Base-by-base conservation (phyloP, 1,140 invertebrate genomes). In the Tetramorium alpestre region DNA sequence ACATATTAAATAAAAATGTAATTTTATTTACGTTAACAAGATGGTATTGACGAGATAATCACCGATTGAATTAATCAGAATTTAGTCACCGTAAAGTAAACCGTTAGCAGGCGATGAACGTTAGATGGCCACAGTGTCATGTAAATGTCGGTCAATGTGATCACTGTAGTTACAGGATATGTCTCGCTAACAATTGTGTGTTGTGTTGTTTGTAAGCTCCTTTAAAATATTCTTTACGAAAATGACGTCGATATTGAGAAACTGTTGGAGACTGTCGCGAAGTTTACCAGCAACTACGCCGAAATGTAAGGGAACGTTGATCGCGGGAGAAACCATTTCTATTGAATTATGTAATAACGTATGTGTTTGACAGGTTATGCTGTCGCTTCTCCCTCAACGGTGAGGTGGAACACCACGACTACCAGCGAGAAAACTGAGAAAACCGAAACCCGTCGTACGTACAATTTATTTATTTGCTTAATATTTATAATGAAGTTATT, bases 221-320 rank as follows among this genome's bases (percentile, higher is more conserved):
- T 76, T 64, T 78, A 44, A 25, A 54, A 77, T 10, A 44, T 73
- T 65, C 49, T 18, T 13, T 6, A 0, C 0, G 7, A 89, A 78
- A 51, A 91, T 91, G 90, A 75, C 90, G n/a, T 87, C 85, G 3
- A 56, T 91, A 33, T 65, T 91, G 11, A 91, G 60, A n/a, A 91
- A 91, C 25, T 89, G 64, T 78, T 89, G 80, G 75, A 87, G 25
- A 38, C 25, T 91, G 0, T 78, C 89, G 13, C 69, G 60, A 64
- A 87, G 10, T 81, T 51, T 91, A 6, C 13, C 85, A 16, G 7
- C 67, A 0, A 13, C 67, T 22, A 44, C 44, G 1, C 62, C 87
- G 13, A 91, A 87, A 86, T 64, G 89, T 91, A 91, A 72, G 69
- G 8, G 28, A 25, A 56, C 76, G 41, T 80, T 2, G 28, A 38